These are phyloP conservation scores for Aplysina aerophoba DNA, from an alignment of 37 sponge, comb jelly and placozoan species.

Conservation along the genomic window DNA sequence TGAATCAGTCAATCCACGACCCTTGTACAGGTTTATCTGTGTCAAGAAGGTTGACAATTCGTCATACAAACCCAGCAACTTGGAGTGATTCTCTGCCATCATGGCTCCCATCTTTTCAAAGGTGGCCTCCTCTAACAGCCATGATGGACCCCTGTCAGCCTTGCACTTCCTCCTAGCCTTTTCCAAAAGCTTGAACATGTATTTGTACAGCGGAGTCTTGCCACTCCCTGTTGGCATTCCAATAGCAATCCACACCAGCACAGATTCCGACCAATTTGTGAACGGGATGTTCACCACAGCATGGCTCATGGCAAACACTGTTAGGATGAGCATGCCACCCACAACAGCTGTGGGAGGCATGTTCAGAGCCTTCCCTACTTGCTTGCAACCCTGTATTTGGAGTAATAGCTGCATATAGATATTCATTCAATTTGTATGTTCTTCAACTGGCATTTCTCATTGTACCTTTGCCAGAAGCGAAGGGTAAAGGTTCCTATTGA, in stretches of 20 bases:
- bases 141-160: too few relatives aligned
- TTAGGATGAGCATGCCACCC: neutral
- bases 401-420: neutral
- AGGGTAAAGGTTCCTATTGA: too few relatives aligned
- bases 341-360: constrained; percentile 41
- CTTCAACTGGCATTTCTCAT: too few relatives aligned
- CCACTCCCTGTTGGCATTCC: constrained; percentile 50
- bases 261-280: constrained; percentile 45
- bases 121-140: constrained; percentile 49
- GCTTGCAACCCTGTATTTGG: constrained; percentile 18
- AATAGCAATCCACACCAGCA: constrained; percentile 41
- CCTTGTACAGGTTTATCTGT: constrained; percentile 46
- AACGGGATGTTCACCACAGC: constrained; percentile 9
- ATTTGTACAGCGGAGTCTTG: constrained; percentile 46
- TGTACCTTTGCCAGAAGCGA: too few relatives aligned
- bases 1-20: constrained; percentile 26
- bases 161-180: neutral
- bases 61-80: constrained; percentile 52
- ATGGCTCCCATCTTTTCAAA: constrained; percentile 66
- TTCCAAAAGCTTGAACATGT: constrained; percentile 6
- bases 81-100: constrained; percentile 44
- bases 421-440: too few relatives aligned
- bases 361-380: constrained; percentile 29
- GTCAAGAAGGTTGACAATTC: constrained; percentile 52
- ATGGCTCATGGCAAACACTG: constrained; percentile 31